Percentiles rank a stretch among this genome's conserved stretches.
Evolutionary conservation across 2,888 invertebrate genomes (phyloP).

Genomic region (Harpalus rufipes): DNA sequence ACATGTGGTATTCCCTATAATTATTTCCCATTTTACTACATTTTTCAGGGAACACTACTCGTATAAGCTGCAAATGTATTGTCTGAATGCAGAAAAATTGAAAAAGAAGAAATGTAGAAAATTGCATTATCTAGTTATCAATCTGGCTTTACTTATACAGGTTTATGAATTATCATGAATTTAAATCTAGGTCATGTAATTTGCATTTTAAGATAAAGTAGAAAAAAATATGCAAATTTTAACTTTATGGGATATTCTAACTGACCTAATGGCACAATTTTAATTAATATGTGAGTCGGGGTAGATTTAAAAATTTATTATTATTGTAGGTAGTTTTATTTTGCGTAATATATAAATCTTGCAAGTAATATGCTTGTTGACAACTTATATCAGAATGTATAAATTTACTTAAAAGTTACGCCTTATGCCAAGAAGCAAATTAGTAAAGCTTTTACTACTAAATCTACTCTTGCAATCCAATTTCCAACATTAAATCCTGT

Average conservation of each 20-base stretch:
- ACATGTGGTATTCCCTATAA: too few species aligned
- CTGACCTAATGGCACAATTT: conserved; percentile 31
- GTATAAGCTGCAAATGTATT: too few species aligned
- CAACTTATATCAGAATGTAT: background rate
- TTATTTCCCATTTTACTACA: too few species aligned
- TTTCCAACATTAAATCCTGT: too few species aligned
- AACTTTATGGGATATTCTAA: conserved; percentile 15
- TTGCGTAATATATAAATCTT: background rate
- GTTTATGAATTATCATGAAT: conserved; percentile 24
- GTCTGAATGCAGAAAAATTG: background rate
- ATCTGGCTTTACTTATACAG: background rate
- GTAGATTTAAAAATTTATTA: background rate
- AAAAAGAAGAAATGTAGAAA: background rate
- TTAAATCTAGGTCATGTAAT: conserved; percentile 51
- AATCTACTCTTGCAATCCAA: too few species aligned
- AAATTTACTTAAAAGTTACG: too few species aligned
- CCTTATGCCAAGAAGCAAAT: too few species aligned
- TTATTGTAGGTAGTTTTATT: background rate
- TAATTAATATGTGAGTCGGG: conserved; percentile 11
- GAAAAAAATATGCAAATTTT: conserved; percentile 44
- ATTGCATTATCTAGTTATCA: background rate
- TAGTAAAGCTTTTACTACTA: too few species aligned
- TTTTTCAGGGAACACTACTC: too few species aligned
- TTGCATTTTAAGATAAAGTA: conserved; percentile 48
- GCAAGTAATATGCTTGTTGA: background rate